Evolutionary conservation across 1,140 invertebrate species (phyloP).

Genomic region (Paraescarpia echinospica): DNA sequence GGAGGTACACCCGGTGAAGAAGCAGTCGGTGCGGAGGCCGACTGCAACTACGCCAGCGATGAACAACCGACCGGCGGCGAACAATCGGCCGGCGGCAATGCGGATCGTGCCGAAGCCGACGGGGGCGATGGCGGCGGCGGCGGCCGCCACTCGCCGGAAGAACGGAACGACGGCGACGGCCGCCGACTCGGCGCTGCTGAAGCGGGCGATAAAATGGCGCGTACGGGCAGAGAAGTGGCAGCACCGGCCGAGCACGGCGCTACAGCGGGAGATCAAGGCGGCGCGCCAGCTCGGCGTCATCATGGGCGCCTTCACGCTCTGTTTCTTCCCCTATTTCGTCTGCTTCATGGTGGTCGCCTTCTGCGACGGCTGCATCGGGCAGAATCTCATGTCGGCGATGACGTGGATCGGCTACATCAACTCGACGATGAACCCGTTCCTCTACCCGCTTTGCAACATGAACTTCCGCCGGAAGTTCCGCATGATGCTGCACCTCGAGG

Average conservation of each 20-base stretch:
- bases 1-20: slow-evolving; percentile 21
- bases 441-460: slow-evolving; percentile 65
- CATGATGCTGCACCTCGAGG: slow-evolving; percentile 54
- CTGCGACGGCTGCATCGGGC: slow-evolving; percentile 61
- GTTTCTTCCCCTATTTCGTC: slow-evolving; percentile 70
- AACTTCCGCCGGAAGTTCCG: slow-evolving; percentile 64
- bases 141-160: slow-evolving; percentile 7
- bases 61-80: slow-evolving; percentile 10
- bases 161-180: not conserved
- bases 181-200: slow-evolving; percentile 6
- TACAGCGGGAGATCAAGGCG: slow-evolving; percentile 67
- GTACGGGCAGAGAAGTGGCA: not conserved
- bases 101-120: slow-evolving; percentile 13
- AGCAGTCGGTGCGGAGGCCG: slow-evolving; percentile 5
- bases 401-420: slow-evolving; percentile 67
- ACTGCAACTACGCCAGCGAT: not conserved
- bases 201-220: not conserved
- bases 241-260: slow-evolving; percentile 42
- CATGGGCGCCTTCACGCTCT: slow-evolving; percentile 68
- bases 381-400: slow-evolving; percentile 54
- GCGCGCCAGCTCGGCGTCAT: slow-evolving; percentile 69
- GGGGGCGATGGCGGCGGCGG: slow-evolving; percentile 21
- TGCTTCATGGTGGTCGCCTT: slow-evolving; percentile 68
- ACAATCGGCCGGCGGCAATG: not conserved
- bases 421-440: slow-evolving; percentile 64